Base-by-base conservation (phyloP, 2,113 vertebrate species). In the Rhynchomys soricoides region DNA sequence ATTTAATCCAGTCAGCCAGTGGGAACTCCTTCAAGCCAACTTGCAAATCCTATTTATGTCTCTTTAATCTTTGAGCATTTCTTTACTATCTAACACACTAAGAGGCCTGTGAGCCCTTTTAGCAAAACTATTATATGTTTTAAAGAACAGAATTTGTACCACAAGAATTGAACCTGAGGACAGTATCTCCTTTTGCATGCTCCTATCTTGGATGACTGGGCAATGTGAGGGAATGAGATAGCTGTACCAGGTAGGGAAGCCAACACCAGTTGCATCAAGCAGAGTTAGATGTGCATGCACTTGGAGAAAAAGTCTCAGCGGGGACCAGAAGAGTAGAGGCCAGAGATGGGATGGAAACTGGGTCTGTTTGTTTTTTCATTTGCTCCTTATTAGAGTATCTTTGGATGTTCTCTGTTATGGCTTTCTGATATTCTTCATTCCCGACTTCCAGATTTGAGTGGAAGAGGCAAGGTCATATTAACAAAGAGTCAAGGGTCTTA, bases 71-170 rank as follows among this genome's bases (percentile, higher is more conserved):
- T 86, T 45, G 48, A 95, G 48, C 19, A 89, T 81, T 92, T 87
- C 11, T 37, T 94, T 50, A 52, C 45, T 95, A 66, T 91, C 52
- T 26, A 94, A 50, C 45, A 92, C 95, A 96, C 52, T 85, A 90
- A 96, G 77, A 92, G 66, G 52, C 24, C 40, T 48, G 15, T 64
- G 59, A 45, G n/a, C 59, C 78, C n/a, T 90, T 93, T 92, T 90
- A 85, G 75, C 74, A 94, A 92, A 94, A 91, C 87, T 89, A 94
- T 87, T 52, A 71, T 62, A 77, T 29, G 34, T 52, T 64, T 91
- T 40, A n/a, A 74, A 75, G 68, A 92, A 57, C 13, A n/a, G 1
- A 12, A 22, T 66, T 66, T 10, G 15, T 71, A 43, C 70, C 83
- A 93, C 68, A 45, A 34, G 50, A 83, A 77, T 40, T 10, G 31